Conservation (phyloP, 2,797 vertebrate genomes). For the Florisuga fusca region DNA sequence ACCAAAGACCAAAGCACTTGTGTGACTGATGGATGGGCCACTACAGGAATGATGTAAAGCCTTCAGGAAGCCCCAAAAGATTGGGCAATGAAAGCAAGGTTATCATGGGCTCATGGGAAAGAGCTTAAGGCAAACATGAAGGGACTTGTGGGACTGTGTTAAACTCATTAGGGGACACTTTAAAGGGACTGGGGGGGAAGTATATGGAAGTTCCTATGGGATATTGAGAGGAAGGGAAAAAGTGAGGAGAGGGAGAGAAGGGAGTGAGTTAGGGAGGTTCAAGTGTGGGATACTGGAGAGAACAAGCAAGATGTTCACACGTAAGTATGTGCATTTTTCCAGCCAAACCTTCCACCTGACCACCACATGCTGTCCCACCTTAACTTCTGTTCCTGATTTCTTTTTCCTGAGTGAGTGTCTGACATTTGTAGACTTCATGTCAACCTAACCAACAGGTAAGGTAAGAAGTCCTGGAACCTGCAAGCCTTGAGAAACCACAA, state of each 20-base stretch:
- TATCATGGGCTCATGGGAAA: not conserved
- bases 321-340: not conserved
- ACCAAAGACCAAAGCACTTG: not conserved
- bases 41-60: not conserved
- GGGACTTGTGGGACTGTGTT: not conserved
- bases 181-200: not conserved
- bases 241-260: not conserved
- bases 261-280: not conserved
- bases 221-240: not conserved
- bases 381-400: not conserved
- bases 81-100: not conserved
- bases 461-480: not conserved
- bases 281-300: not conserved
- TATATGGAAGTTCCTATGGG: not conserved
- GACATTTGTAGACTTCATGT: not conserved
- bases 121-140: not conserved
- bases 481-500: not conserved
- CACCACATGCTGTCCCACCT: not conserved
- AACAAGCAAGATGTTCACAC: not conserved
- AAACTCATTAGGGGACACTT: not conserved
- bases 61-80: not conserved
- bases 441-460: not conserved
- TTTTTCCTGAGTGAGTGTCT: not conserved
- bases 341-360: not conserved
- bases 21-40: not conserved